Conservation (phyloP, 2,888 invertebrate genomes). For the Cistogaster globosa region DNA sequence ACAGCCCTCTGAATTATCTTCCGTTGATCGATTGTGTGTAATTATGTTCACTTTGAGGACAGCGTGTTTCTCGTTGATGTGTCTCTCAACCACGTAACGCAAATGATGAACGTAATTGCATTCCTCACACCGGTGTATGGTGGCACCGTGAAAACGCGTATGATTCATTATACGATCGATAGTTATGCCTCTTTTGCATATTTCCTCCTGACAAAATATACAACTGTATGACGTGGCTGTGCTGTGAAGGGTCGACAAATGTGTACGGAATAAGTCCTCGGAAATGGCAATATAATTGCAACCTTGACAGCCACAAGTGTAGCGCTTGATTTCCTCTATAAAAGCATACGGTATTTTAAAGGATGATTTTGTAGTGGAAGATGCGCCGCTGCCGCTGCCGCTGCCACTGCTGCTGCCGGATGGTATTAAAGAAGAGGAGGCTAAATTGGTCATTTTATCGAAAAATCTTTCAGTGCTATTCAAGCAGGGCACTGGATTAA, state of each 20-base stretch:
- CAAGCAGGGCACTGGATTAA: slow-evolving; percentile 92
- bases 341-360: slow-evolving; percentile 76
- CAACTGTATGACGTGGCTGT: slow-evolving; percentile 86
- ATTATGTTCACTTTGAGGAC: slow-evolving; percentile 73
- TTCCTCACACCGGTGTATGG: slow-evolving; percentile 88
- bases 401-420: slow-evolving; percentile 59
- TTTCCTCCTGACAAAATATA: slow-evolving; percentile 87
- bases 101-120: slow-evolving; percentile 88
- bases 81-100: slow-evolving; percentile 87
- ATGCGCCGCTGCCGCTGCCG: slow-evolving; percentile 37
- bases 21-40: slow-evolving; percentile 71
- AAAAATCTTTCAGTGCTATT: slow-evolving; percentile 91
- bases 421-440: slow-evolving; percentile 86
- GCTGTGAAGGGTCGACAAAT: slow-evolving; percentile 88
- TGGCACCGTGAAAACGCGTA: slow-evolving; percentile 89
- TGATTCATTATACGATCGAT: slow-evolving; percentile 88
- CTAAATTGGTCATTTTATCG: slow-evolving; percentile 92
- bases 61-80: slow-evolving; percentile 82
- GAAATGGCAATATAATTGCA: slow-evolving; percentile 89
- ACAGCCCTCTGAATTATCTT: slow-evolving; percentile 36
- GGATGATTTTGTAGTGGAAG: slow-evolving; percentile 61
- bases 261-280: slow-evolving; percentile 88
- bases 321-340: slow-evolving; percentile 85
- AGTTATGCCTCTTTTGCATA: slow-evolving; percentile 83
- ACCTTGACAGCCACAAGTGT: slow-evolving; percentile 88